phyloP scores from a whole-genome alignment of 2,797 vertebrate genomes.

The Brachymystax lenok region DNA sequence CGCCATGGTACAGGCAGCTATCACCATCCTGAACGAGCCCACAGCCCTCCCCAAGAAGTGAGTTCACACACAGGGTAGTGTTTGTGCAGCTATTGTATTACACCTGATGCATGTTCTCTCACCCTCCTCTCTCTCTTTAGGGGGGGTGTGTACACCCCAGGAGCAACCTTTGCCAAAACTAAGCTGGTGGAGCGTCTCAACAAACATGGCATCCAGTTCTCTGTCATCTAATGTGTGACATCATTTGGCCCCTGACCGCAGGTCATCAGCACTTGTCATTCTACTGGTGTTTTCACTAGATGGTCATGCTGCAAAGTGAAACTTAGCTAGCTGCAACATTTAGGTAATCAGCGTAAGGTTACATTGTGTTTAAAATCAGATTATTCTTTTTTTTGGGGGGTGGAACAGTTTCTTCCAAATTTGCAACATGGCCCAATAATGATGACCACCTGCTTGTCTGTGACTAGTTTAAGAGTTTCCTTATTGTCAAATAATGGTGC shows the following conservation, averaged over 20 bases:
- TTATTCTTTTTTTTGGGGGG: background rate
- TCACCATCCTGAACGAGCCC: constrained; percentile 87
- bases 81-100: background rate
- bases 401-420: too few relatives aligned
- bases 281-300: background rate
- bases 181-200: constrained; percentile 89
- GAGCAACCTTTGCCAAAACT: constrained; percentile 89
- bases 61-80: constrained; percentile 54
- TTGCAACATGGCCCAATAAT: background rate
- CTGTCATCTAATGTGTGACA: constrained; percentile 79
- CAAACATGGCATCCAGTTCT: constrained; percentile 88
- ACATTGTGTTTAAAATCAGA: background rate
- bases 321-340: background rate
- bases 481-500: background rate
- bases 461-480: background rate
- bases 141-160: constrained; percentile 93
- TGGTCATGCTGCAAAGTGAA: background rate
- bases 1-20: constrained; percentile 90
- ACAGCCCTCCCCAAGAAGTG: constrained; percentile 85
- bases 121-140: constrained; percentile 59
- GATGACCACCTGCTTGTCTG: background rate
- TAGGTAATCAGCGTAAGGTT: background rate
- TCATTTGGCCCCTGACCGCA: constrained; percentile 20
- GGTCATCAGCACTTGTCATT: constrained; percentile 36
- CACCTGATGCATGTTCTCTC: background rate